A percentile compares a stretch with the other conserved stretches of the same genome.
These are phyloP conservation scores for Phyllostomus hastatus DNA, from an alignment of 2,113 vertebrate species.

Conservation along the genomic window DNA sequence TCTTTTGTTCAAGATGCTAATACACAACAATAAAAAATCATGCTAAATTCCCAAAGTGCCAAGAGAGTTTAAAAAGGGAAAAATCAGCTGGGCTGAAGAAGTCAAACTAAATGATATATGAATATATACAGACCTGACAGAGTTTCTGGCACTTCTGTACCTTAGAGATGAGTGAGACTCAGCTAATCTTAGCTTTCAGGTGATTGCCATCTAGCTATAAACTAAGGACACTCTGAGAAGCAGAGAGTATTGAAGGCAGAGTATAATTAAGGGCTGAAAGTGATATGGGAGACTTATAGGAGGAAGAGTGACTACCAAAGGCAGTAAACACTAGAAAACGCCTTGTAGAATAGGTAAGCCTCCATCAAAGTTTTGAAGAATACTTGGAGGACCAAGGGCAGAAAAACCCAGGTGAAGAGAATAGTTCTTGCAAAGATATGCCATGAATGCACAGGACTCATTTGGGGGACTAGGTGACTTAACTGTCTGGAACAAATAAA, in stretches of 20 bases:
- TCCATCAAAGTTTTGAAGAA: neutral
- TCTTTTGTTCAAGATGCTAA: slow-evolving; percentile 1
- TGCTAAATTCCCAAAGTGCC: neutral
- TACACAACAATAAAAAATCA: slow-evolving; percentile 13
- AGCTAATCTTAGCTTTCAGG: neutral
- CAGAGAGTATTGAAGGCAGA: neutral
- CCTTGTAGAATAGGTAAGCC: neutral
- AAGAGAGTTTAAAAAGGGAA: neutral
- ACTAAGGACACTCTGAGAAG: neutral
- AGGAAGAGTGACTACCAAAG: neutral
- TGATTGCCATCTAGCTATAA: neutral
- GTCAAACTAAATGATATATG: neutral
- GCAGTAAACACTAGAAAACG: neutral
- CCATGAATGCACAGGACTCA: neutral
- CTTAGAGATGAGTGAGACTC: neutral
- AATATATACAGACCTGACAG: neutral
- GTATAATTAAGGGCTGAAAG: neutral
- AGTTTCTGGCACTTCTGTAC: neutral
- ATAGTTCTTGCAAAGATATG: neutral
- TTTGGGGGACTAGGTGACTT: neutral
- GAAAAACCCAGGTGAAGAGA: neutral
- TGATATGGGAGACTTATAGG: neutral
- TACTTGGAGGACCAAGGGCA: neutral
- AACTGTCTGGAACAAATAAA: neutral
- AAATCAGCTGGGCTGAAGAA: neutral